Conservation (phyloP, 1,140 invertebrate genomes). For the Cyphomyrmex costatus region DNA sequence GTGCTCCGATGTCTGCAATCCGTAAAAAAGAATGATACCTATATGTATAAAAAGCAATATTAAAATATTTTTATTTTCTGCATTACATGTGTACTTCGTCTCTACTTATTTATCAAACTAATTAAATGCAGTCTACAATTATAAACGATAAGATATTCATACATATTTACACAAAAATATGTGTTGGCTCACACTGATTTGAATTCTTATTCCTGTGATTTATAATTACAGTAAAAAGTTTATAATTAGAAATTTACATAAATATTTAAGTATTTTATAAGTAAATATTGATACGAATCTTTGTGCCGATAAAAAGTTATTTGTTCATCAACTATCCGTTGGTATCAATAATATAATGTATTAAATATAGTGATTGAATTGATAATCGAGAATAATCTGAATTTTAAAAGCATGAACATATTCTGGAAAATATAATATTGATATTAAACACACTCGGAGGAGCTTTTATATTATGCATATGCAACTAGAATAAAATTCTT, state of each 20-base stretch:
- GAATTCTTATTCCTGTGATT: too few species aligned
- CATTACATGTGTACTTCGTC: neutral
- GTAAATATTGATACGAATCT: conserved; percentile 1
- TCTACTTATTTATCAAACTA: neutral
- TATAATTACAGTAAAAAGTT: neutral
- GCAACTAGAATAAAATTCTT: neutral
- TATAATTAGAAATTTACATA: conserved; percentile 1
- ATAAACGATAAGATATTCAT: neutral
- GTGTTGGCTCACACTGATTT: too few species aligned
- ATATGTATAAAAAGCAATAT: neutral
- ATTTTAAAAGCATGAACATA: neutral
- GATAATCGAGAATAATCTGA: neutral
- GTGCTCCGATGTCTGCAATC: neutral
- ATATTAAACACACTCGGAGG: conserved; percentile 12
- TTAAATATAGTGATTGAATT: neutral
- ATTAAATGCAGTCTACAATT: neutral
- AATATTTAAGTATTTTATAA: neutral
- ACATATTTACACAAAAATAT: neutral
- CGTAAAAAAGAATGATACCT: neutral
- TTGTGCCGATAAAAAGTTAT: neutral
- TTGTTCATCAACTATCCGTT: conserved; percentile 4
- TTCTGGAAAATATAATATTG: conserved; percentile 20
- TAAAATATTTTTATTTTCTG: neutral
- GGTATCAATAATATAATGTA: neutral
- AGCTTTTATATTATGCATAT: neutral